A percentile compares a stretch with the other conserved stretches of the same genome.
These are phyloP conservation scores for Hippocampus kuda DNA, from an alignment of 2,797 vertebrate genomes.

Conservation along the genomic window DNA sequence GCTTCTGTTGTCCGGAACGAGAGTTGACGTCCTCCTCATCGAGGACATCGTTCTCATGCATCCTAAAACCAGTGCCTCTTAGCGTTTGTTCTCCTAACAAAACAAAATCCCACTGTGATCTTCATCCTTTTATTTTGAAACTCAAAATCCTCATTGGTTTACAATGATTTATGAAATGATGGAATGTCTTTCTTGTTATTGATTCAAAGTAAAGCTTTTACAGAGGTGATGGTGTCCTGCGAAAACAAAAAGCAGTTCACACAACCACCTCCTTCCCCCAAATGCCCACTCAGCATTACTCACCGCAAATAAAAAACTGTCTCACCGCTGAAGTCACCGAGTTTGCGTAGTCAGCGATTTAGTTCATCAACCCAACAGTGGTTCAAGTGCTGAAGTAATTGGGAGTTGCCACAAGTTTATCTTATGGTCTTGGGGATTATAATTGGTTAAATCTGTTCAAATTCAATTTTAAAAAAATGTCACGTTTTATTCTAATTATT, in stretches of 20 bases:
- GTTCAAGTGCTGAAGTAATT: conserved; percentile 11
- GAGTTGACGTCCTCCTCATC: conserved; percentile 10
- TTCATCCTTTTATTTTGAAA: conserved; percentile 6
- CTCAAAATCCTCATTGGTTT: conserved; percentile 32
- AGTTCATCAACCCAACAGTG: not conserved
- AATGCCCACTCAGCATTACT: conserved; percentile 50
- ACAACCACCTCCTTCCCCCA: conserved; percentile 9
- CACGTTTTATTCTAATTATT: too few relatives aligned
- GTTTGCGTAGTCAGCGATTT: conserved; percentile 2
- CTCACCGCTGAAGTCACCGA: not conserved
- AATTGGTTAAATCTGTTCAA: too few relatives aligned
- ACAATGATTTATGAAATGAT: conserved; percentile 9
- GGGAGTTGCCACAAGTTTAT: too few relatives aligned
- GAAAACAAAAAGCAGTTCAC: conserved; percentile 45
- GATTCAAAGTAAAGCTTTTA: not conserved
- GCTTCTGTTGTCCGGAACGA: conserved; percentile 10
- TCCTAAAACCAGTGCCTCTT: conserved; percentile 62
- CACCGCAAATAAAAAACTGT: conserved; percentile 59
- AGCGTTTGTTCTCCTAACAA: conserved; percentile 38
- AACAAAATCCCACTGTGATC: conserved; percentile 47
- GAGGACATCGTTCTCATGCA: conserved; percentile 19
- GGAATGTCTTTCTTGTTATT: not conserved
- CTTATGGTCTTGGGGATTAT: too few relatives aligned
- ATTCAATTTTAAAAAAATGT: too few relatives aligned
- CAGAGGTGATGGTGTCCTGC: conserved; percentile 13